Evolutionary conservation across 1,140 invertebrate species (phyloP).

Genomic region (Trachelipus rathkii): DNA sequence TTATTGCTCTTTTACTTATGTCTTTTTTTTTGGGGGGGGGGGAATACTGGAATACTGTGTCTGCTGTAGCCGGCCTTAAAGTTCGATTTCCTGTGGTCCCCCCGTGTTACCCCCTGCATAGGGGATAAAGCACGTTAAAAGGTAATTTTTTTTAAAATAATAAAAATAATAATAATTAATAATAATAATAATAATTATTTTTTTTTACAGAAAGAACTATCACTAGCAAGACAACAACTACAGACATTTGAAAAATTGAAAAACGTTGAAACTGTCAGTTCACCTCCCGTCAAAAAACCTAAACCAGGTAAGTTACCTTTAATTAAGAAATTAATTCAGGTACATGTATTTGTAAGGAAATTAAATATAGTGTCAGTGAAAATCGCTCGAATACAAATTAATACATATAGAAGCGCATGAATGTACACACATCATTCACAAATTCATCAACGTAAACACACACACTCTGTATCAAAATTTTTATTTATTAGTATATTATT

Average conservation of each 20-base stretch:
- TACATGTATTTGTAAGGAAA: background rate
- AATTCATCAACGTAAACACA: background rate
- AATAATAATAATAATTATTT: constrained; percentile 96
- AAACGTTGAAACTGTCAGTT: background rate
- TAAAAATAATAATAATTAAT: background rate
- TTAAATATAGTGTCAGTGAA: background rate
- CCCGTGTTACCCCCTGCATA: no score
- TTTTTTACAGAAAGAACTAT: constrained; percentile 73
- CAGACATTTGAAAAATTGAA: background rate
- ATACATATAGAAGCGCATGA: background rate
- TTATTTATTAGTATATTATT: background rate
- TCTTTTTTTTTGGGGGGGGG: no score
- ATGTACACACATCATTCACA: background rate
- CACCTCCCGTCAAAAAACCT: background rate
- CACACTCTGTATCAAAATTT: background rate
- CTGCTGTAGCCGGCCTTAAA: constrained; percentile 95
- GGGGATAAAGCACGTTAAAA: constrained; percentile 77
- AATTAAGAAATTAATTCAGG: background rate
- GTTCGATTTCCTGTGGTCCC: no score
- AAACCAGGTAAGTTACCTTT: background rate
- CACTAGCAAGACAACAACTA: background rate
- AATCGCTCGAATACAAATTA: background rate
- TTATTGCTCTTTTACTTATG: constrained; percentile 90
- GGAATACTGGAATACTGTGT: no score
- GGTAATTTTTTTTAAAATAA: background rate